These are phyloP conservation scores for Myotis myotis DNA, from an alignment of 2,797 vertebrate genomes.

Conservation along the genomic window DNA sequence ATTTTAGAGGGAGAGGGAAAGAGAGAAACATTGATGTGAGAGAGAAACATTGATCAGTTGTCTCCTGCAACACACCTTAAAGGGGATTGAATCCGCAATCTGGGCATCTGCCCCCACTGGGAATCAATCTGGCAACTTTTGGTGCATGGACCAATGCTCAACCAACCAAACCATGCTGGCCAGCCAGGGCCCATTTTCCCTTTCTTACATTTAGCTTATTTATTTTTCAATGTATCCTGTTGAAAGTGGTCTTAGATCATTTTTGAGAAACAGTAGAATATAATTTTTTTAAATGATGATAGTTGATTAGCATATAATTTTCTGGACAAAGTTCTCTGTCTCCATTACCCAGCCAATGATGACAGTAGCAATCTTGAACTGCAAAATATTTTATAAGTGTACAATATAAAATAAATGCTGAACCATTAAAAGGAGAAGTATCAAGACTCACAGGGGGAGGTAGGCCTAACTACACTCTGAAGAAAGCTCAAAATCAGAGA, in stretches of 20 bases:
- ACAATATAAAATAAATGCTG: slow-evolving; percentile 24
- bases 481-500: not conserved
- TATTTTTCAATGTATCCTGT: not conserved
- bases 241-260: slow-evolving; percentile 31
- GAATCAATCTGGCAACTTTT: too few relatives aligned
- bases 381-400: not conserved
- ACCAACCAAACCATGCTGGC: too few relatives aligned
- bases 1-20: too few relatives aligned
- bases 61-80: too few relatives aligned
- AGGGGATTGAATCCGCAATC: too few relatives aligned
- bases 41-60: too few relatives aligned
- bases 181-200: too few relatives aligned
- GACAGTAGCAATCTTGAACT: not conserved
- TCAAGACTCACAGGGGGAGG: not conserved
- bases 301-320: not conserved
- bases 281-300: not conserved
- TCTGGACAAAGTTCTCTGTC: not conserved
- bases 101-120: too few relatives aligned
- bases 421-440: not conserved
- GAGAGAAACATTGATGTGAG: too few relatives aligned
- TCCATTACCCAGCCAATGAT: not conserved
- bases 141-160: not conserved
- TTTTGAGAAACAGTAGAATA: slow-evolving; percentile 13
- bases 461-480: not conserved
- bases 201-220: not conserved